phyloP scores from a whole-genome alignment of 1,140 invertebrate species.

The Augochlora pura region DNA sequence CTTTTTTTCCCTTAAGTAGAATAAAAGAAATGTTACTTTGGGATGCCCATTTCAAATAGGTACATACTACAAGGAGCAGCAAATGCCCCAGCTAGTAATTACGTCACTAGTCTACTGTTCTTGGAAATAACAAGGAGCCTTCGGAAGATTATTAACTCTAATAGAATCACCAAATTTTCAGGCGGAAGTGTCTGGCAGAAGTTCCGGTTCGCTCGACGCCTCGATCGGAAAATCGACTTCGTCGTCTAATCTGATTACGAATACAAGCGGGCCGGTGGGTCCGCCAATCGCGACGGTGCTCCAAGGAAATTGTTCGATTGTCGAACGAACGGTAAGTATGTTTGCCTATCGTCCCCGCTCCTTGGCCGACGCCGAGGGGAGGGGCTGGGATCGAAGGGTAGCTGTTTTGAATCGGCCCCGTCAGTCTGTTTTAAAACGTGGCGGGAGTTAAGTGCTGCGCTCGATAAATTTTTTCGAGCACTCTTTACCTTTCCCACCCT shows the following conservation, averaged over 20 bases:
- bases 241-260: conserved; percentile 23
- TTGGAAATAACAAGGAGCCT: too few species aligned
- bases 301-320: conserved; percentile 36
- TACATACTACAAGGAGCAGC: too few species aligned
- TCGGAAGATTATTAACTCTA: too few species aligned
- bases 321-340: conserved; percentile 43
- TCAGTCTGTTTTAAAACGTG: conserved; percentile 54
- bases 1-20: too few species aligned
- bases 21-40: too few species aligned
- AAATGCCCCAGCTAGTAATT: too few species aligned
- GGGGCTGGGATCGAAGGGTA: conserved; percentile 1
- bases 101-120: too few species aligned
- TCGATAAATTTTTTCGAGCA: conserved; percentile 65
- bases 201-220: not conserved
- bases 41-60: too few species aligned
- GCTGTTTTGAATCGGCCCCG: conserved; percentile 38
- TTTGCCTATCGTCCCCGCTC: conserved; percentile 18
- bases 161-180: not conserved
- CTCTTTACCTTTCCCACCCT: conserved; percentile 49
- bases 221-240: conserved; percentile 13
- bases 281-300: not conserved
- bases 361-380: not conserved
- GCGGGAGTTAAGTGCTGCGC: conserved; percentile 59
- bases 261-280: not conserved
- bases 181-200: not conserved